These are phyloP conservation scores for Leistus spinibarbis DNA, from an alignment of 2,888 invertebrate genomes.

Conservation along the genomic window DNA sequence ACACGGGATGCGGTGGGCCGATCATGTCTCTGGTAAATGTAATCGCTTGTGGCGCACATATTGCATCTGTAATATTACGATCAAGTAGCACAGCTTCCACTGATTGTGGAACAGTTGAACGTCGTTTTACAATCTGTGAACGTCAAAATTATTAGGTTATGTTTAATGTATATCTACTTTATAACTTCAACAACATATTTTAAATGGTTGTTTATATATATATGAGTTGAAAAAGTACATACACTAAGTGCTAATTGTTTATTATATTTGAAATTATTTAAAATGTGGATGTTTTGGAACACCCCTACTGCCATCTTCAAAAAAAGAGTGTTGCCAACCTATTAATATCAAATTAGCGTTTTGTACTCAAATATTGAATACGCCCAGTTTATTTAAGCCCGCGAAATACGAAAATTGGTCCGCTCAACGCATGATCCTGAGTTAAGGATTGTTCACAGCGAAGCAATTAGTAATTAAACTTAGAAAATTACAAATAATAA, in stretches of 20 bases:
- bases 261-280: constrained; percentile 19
- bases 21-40: constrained; percentile 63
- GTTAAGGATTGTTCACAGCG: no score
- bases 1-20: constrained; percentile 80
- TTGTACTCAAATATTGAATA: no score
- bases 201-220: neutral
- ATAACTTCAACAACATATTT: neutral
- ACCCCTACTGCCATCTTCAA: constrained; percentile 21
- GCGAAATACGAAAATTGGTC: no score
- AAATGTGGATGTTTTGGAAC: constrained; percentile 12
- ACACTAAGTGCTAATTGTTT: constrained; percentile 8
- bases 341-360: no score
- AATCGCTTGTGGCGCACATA: constrained; percentile 2
- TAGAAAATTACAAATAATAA: no score
- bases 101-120: constrained; percentile 15
- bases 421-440: no score
- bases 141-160: constrained; percentile 3
- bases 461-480: no score
- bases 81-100: constrained; percentile 21
- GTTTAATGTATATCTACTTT: neutral
- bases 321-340: no score
- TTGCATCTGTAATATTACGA: constrained; percentile 10
- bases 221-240: neutral
- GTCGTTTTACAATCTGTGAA: constrained; percentile 12
- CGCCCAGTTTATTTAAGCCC: no score